These are phyloP conservation scores for Sesia bembeciformis DNA, from an alignment of 2,888 invertebrate genomes.

Conservation along the genomic window DNA sequence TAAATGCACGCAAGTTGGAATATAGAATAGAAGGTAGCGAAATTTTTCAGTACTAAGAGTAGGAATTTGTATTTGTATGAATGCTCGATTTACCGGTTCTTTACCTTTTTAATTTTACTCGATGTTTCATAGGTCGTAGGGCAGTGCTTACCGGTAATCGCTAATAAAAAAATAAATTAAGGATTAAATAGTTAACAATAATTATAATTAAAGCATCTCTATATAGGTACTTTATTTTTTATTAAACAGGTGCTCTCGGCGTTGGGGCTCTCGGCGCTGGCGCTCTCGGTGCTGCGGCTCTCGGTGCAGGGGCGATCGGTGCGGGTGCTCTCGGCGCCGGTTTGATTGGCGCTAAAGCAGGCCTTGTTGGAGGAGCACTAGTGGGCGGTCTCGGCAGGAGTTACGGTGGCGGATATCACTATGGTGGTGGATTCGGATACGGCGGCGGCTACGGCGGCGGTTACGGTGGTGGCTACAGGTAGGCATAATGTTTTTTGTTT, in stretches of 20 bases:
- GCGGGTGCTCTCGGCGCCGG: slow-evolving; percentile 49
- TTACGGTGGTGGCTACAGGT: slow-evolving; percentile 19
- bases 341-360: slow-evolving; percentile 43
- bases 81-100: too few species aligned
- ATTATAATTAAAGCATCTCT: too few species aligned
- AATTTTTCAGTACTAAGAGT: too few species aligned
- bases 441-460: slow-evolving; percentile 8
- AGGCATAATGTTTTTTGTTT: neutral
- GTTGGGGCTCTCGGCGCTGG: slow-evolving; percentile 30
- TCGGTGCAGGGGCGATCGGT: slow-evolving; percentile 35
- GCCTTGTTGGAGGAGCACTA: slow-evolving; percentile 50
- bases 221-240: neutral
- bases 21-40: too few species aligned
- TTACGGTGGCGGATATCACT: slow-evolving; percentile 12
- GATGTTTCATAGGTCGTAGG: too few species aligned
- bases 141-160: too few species aligned
- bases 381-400: slow-evolving; percentile 21
- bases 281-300: slow-evolving; percentile 23
- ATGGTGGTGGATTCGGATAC: slow-evolving; percentile 14
- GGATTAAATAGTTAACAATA: too few species aligned
- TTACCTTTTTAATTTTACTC: too few species aligned
- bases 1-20: too few species aligned
- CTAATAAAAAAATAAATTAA: too few species aligned
- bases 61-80: too few species aligned
- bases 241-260: slow-evolving; percentile 11